These are phyloP conservation scores for Thymelicus lineola DNA, from an alignment of 2,888 invertebrate genomes.

Conservation along the genomic window DNA sequence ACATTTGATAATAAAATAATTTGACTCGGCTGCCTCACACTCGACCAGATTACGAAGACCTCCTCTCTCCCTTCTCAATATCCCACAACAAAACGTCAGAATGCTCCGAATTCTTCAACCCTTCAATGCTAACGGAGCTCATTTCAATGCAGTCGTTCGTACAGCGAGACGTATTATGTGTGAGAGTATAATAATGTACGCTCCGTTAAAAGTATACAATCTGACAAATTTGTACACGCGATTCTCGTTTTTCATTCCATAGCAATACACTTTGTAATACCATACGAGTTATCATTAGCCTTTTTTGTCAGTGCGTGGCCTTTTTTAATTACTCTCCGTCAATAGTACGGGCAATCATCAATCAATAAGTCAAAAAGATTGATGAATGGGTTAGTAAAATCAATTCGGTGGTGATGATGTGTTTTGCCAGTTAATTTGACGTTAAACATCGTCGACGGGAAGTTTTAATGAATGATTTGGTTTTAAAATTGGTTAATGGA, in stretches of 20 bases:
- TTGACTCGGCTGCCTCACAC: constrained; percentile 54
- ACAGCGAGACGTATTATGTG: constrained; percentile 40
- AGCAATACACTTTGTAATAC: constrained; percentile 32
- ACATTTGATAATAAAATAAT: constrained; percentile 69
- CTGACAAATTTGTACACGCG: constrained; percentile 36
- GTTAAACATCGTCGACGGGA: constrained; percentile 67
- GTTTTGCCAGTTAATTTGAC: constrained; percentile 79
- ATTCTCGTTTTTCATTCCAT: constrained; percentile 32
- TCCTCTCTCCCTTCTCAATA: constrained; percentile 41
- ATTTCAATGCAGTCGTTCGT: constrained; percentile 20
- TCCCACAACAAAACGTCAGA: constrained; percentile 31
- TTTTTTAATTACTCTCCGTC: constrained; percentile 81
- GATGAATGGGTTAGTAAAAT: constrained; percentile 75
- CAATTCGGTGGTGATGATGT: constrained; percentile 76
- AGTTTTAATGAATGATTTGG: constrained; percentile 44
- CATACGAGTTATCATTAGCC: constrained; percentile 34
- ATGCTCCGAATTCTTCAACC: constrained; percentile 23
- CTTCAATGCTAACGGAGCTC: constrained; percentile 34
- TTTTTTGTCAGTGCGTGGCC: constrained; percentile 33
- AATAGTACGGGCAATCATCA: constrained; percentile 71
- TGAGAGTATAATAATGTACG: constrained; percentile 57
- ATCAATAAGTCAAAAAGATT: constrained; percentile 80
- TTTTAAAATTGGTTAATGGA: constrained; percentile 47
- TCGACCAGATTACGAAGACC: constrained; percentile 54
- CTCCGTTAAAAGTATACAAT: constrained; percentile 36